A percentile compares a stretch with the other conserved stretches of the same genome.
Conservation (phyloP, 2,797 vertebrate species). For the Ispidina lecontei region DNA sequence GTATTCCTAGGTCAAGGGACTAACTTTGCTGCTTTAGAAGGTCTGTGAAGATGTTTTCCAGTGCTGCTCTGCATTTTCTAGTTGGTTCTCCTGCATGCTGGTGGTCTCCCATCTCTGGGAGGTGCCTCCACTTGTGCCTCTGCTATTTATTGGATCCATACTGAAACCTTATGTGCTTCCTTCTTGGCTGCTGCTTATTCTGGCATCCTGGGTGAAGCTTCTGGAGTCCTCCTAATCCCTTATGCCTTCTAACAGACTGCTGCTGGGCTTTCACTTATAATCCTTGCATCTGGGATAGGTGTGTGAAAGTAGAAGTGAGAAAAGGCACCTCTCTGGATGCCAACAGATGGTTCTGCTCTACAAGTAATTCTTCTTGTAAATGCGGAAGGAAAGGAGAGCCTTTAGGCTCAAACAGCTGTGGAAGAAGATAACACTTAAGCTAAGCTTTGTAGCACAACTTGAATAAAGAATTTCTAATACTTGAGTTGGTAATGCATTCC, state of each 20-base stretch:
- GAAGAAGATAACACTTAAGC: slow-evolving; percentile 37
- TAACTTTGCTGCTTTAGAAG: neutral
- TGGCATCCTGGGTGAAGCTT: neutral
- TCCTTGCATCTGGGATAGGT: neutral
- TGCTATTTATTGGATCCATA: neutral
- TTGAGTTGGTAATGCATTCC: slow-evolving; percentile 51
- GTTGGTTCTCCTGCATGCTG: neutral
- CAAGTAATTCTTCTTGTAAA: neutral
- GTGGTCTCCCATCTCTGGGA: neutral
- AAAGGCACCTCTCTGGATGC: neutral
- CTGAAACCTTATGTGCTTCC: neutral
- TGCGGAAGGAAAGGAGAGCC: neutral
- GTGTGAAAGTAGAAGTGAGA: neutral
- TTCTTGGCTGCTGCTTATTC: neutral
- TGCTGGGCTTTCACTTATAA: neutral
- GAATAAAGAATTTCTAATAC: slow-evolving; percentile 30
- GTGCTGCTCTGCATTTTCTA: neutral
- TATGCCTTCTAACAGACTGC: neutral
- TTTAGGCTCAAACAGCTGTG: slow-evolving; percentile 4
- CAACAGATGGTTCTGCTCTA: neutral
- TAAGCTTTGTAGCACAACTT: slow-evolving; percentile 20
- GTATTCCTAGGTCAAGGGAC: neutral
- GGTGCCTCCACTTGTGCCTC: neutral
- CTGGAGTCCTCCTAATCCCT: neutral
- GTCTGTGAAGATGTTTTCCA: neutral